These are phyloP conservation scores for Ptyas mucosa DNA, from an alignment of 2,113 vertebrate genomes.

Conservation along the genomic window DNA sequence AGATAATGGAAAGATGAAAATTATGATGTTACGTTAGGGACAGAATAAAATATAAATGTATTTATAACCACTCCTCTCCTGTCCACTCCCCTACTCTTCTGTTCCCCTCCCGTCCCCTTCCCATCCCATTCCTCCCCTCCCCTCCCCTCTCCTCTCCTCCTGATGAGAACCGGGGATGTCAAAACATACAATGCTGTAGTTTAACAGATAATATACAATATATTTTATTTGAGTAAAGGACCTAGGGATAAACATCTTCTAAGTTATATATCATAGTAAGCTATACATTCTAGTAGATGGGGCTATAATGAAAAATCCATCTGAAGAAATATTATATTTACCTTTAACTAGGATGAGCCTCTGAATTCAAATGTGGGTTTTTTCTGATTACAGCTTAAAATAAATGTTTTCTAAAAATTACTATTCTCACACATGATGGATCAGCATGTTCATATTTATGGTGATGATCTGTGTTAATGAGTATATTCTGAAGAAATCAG, in stretches of 20 bases:
- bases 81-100: too few relatives aligned
- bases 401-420: not conserved
- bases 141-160: too few relatives aligned
- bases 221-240: not conserved
- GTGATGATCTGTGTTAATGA: not conserved
- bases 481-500: constrained; percentile 8
- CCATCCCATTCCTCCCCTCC: too few relatives aligned
- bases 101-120: too few relatives aligned
- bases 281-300: not conserved
- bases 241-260: not conserved
- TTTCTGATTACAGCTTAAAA: not conserved
- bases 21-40: not conserved
- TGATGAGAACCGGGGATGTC: not conserved
- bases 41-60: not conserved
- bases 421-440: not conserved
- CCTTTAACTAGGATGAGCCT: not conserved
- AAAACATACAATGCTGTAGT: not conserved
- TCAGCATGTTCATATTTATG: not conserved
- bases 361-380: not conserved
- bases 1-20: not conserved
- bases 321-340: not conserved
- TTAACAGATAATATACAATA: not conserved
- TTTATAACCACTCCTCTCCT: not conserved
- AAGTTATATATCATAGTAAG: not conserved
- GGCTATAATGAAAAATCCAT: not conserved